These are phyloP conservation scores for Urocynchramus pylzowi DNA, from an alignment of 2,113 vertebrate species.

Conservation along the genomic window DNA sequence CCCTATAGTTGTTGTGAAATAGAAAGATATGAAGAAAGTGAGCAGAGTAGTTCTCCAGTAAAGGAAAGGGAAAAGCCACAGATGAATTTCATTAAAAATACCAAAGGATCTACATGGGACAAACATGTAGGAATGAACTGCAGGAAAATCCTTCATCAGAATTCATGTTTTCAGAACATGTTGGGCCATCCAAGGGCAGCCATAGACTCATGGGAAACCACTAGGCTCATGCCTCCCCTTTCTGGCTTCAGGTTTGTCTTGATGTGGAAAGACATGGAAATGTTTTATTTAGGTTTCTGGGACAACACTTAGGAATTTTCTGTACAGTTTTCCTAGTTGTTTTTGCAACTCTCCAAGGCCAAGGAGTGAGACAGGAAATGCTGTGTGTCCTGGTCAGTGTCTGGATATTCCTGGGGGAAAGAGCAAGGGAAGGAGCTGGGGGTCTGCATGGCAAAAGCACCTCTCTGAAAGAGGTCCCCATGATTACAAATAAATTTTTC, in stretches of 20 bases:
- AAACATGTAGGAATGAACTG: neutral
- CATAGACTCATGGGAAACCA: neutral
- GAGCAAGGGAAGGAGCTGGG: neutral
- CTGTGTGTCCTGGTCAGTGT: neutral
- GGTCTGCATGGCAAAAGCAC: neutral
- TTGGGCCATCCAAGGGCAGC: neutral
- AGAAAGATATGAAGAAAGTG: neutral
- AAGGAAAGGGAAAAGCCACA: neutral
- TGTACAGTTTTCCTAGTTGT: neutral
- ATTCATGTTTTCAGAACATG: neutral
- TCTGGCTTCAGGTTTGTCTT: neutral
- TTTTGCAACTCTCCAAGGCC: neutral
- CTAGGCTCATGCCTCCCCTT: neutral
- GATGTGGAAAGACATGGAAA: neutral
- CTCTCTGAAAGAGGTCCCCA: neutral
- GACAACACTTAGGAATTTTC: neutral
- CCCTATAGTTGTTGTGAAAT: neutral
- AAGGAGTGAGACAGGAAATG: fast-evolving
- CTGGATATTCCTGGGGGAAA: neutral
- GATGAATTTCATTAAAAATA: neutral
- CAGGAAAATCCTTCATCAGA: neutral
- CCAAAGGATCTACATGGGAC: neutral
- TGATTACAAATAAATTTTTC: neutral
- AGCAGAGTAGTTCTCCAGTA: neutral
- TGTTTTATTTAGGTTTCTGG: neutral